Evolutionary conservation across 2,113 vertebrate genomes (phyloP).

Genomic region (Pteropus alecto): DNA sequence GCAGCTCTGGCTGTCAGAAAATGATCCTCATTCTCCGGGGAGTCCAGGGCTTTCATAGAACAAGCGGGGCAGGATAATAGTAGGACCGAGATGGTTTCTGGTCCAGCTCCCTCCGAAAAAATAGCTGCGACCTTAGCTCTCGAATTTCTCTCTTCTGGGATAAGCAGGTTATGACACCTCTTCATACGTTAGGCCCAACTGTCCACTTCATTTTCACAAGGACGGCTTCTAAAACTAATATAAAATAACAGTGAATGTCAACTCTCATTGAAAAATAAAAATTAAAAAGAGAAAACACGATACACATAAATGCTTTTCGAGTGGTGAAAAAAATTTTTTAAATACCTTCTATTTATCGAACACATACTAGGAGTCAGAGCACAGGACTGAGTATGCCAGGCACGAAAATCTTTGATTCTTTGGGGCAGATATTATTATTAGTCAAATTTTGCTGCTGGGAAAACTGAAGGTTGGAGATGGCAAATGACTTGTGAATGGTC

Average conservation of each 20-base stretch:
- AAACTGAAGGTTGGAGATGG: not conserved
- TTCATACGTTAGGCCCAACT: rapidly evolving
- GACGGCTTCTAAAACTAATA: too few species aligned
- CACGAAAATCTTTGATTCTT: not conserved
- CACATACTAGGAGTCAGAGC: not conserved
- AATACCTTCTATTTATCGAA: not conserved
- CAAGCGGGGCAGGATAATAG: not conserved
- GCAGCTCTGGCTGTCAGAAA: not conserved
- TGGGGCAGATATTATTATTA: not conserved
- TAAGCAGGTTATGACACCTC: not conserved
- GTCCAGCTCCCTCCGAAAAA: not conserved
- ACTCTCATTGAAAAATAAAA: too few species aligned
- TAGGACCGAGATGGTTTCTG: not conserved
- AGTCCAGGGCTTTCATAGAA: not conserved
- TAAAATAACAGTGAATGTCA: too few species aligned
- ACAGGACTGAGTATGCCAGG: not conserved
- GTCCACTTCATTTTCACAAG: not conserved
- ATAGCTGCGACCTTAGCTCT: not conserved
- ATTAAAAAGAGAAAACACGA: too few species aligned
- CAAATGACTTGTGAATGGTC: not conserved
- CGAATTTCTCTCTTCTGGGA: not conserved
- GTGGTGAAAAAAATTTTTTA: too few species aligned
- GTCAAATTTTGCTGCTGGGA: not conserved
- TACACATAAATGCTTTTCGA: too few species aligned
- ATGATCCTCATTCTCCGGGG: not conserved